phyloP scores from a whole-genome alignment of 2,888 invertebrate species.

The Ceratothoa steindachneri region DNA sequence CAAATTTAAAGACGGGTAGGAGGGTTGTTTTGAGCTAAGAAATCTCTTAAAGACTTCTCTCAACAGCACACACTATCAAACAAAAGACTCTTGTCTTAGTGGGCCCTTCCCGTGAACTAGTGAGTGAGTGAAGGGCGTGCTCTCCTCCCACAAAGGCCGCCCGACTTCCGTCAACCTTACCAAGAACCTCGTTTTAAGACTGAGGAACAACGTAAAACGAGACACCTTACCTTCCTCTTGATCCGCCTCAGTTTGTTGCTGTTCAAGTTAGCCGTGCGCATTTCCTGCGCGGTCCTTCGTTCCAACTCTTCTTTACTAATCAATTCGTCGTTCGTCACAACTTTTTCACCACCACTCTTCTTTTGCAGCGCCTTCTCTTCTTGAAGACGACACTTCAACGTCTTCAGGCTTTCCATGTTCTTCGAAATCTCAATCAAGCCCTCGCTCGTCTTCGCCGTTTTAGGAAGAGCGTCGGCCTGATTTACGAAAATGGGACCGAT shows the following conservation, averaged over 20 bases:
- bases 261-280: neutral
- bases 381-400: neutral
- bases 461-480: neutral
- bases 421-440: neutral
- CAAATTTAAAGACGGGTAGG: no score
- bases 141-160: no score
- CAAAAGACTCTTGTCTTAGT: no score
- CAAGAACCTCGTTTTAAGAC: no score
- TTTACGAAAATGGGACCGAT: no score
- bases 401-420: neutral
- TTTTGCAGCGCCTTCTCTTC: neutral
- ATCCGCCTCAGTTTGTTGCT: neutral
- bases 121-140: no score
- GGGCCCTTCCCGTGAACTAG: no score
- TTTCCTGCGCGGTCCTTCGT: neutral
- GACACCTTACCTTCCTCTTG: neutral
- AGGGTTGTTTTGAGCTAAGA: no score
- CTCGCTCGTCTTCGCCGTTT: neutral
- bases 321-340: no score
- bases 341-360: neutral
- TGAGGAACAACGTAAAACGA: neutral
- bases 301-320: neutral
- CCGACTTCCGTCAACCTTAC: no score
- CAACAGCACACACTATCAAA: no score
- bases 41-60: no score